A percentile compares a stretch with the other conserved stretches of the same genome.
Evolutionary conservation across 2,113 vertebrate species (phyloP).

Genomic region (Mobula birostris): DNA sequence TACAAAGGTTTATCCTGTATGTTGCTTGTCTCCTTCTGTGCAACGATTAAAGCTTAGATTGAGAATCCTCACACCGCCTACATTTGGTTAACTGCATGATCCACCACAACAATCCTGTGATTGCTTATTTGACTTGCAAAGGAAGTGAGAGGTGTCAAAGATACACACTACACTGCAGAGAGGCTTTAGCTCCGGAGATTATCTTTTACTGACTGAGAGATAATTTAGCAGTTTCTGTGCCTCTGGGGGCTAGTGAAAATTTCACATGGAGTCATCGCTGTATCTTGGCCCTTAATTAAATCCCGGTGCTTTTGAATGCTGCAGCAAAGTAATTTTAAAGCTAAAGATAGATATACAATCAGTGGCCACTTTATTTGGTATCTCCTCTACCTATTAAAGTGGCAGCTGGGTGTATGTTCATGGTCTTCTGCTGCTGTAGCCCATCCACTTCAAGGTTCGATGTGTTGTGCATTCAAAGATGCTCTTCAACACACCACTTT

Average conservation of each 20-base stretch:
- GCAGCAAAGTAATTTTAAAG: constrained; percentile 2
- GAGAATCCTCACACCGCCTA: not conserved
- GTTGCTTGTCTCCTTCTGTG: not conserved
- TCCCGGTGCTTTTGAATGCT: not conserved
- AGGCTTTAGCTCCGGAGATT: constrained; percentile 26
- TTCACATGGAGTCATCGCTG: constrained; percentile 1
- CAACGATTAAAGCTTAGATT: constrained; percentile 2
- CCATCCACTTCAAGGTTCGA: too few species aligned
- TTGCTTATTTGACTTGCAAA: constrained; percentile 32
- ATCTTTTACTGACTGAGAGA: constrained; percentile 15
- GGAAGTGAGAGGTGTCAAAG: constrained; percentile 28
- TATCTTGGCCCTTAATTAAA: constrained; percentile 20
- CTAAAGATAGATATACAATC: not conserved
- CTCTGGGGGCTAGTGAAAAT: constrained; percentile 8
- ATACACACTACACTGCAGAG: not conserved
- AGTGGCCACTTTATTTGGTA: too few species aligned
- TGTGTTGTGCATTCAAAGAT: too few species aligned
- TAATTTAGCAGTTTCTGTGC: constrained; percentile 1
- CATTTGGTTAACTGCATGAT: constrained; percentile 13
- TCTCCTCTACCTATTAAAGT: too few species aligned
- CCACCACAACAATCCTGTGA: not conserved
- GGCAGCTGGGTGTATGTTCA: too few species aligned
- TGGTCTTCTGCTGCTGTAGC: too few species aligned
- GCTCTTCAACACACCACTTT: too few species aligned
- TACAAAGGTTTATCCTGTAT: constrained; percentile 5